Evolutionary conservation across 2,797 vertebrate species (phyloP).

Genomic region (Aphelocoma californica): DNA sequence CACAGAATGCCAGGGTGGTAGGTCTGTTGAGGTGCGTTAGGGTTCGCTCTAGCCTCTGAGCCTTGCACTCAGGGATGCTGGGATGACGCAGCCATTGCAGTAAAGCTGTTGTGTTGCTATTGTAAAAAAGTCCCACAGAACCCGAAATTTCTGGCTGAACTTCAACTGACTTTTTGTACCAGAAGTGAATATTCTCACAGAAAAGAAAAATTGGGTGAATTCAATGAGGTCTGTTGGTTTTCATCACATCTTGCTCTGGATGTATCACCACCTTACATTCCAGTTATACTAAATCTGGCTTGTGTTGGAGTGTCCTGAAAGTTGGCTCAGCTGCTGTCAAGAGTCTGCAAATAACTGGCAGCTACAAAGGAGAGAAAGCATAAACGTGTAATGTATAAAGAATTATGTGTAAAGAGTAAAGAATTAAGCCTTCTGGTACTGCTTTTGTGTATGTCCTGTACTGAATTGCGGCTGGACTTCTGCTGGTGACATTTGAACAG

Average conservation of each 20-base stretch:
- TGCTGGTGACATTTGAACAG: background rate
- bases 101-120: background rate
- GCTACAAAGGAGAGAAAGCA: background rate
- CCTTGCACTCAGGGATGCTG: background rate
- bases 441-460: background rate
- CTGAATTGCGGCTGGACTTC: background rate
- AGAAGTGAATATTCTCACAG: background rate
- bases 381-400: background rate
- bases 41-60: background rate
- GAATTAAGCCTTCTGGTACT: background rate
- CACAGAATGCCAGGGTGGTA: background rate
- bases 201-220: background rate
- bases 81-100: background rate
- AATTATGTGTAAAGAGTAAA: background rate
- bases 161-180: background rate
- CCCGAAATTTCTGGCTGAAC: background rate
- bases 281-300: background rate
- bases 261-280: background rate
- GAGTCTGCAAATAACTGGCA: background rate
- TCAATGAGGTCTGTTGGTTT: background rate
- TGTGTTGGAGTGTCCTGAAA: background rate
- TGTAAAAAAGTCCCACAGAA: background rate
- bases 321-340: background rate
- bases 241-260: background rate
- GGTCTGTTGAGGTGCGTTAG: background rate